Percentiles rank a stretch among this genome's conserved stretches.
Conservation (phyloP, 2,113 vertebrate species). For the Lamprologus tigripictilis region DNA sequence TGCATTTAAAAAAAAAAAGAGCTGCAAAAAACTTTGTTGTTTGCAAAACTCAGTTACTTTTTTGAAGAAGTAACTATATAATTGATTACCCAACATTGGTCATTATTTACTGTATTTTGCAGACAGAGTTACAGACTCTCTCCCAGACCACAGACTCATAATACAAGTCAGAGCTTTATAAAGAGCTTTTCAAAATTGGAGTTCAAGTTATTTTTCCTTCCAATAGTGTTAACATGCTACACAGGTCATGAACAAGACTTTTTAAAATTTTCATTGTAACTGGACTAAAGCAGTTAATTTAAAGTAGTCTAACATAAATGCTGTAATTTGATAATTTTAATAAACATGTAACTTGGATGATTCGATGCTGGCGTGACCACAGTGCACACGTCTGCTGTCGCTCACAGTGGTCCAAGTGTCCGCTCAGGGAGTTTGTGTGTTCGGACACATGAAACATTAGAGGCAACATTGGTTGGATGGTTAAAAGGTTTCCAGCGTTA, state of each 20-base stretch:
- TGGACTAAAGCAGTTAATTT: fast-evolving
- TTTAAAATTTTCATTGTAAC: fast-evolving
- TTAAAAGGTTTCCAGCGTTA: neutral
- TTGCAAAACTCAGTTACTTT: fast-evolving
- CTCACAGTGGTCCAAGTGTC: neutral
- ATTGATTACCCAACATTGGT: fast-evolving
- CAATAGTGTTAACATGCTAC: fast-evolving
- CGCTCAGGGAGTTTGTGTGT: fast-evolving
- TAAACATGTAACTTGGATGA: neutral
- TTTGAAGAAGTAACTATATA: fast-evolving
- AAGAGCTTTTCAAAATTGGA: neutral
- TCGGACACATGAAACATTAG: fast-evolving
- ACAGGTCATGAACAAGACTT: neutral
- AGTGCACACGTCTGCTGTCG: fast-evolving
- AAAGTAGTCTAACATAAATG: fast-evolving
- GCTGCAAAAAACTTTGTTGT: no score
- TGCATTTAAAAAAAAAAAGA: no score
- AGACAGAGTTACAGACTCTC: neutral
- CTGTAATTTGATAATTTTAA: fast-evolving
- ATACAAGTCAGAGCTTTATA: fast-evolving
- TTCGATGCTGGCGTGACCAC: fast-evolving
- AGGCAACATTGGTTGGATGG: fast-evolving
- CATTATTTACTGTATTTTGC: neutral
- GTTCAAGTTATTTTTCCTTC: neutral
- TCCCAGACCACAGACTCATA: fast-evolving